Evolutionary conservation across 2,888 invertebrate species (phyloP), one percentile per base, ranked within the genome.

Genomic region (Linyphia triangularis): DNA sequence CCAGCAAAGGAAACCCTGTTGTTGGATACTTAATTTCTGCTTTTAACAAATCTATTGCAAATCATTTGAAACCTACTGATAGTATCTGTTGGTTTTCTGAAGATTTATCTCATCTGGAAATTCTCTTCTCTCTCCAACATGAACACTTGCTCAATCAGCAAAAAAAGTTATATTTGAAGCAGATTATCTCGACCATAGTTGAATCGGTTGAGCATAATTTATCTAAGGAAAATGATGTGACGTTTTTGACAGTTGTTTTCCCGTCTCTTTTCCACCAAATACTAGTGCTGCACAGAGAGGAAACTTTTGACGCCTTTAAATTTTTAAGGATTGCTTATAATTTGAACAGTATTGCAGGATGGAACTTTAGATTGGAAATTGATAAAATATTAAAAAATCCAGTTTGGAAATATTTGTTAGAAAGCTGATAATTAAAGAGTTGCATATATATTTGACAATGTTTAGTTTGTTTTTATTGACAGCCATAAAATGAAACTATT

Each of bases 1-100:
- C 22, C 16, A 75, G 65, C 33, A 57, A 81, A 37, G 81, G 86
- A 4, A 81, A 86, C 19, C 86, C 86, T n/a, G 67, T 81, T 26
- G 67, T 86, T 16, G 57, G 67, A 51, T 86, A 86, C 72, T 67
- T 86, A n/a, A 33, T 43, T 3, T 81, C 40, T 40, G 9, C 65
- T 6, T 43, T 86, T 57, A 43, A 51, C 19, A 57, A 67, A 67
- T n/a, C 61, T 16, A 22, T 86, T 16, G 43, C 26, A 63, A 33
- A 57, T 7, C 16, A 22, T 16, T 22, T 26, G 2, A 59, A 28
- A 19, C 13, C 57, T 4, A n/a, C 57, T 33, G n/a, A n/a, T 30
- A 10, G 4, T 10, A 40, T 57, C 0, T 24, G 59, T 13, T 24
- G 72, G 9, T 72, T 86, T 65, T 24, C 73, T 28, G 57, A 81